Conservation (phyloP, 2,113 vertebrate species). For the Pithys albifrons region DNA sequence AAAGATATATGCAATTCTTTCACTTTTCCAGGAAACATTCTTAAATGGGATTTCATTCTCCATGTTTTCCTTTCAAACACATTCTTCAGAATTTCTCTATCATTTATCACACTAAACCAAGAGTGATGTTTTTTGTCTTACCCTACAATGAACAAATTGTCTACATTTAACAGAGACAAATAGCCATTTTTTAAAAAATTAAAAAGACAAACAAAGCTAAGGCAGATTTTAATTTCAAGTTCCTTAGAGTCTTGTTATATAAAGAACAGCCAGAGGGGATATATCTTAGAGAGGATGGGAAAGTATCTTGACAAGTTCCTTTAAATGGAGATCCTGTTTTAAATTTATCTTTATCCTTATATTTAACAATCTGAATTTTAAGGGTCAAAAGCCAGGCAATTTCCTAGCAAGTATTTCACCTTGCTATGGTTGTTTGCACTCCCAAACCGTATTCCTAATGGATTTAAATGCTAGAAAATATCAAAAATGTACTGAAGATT, state of each 20-base stretch:
- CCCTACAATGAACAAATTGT: background rate
- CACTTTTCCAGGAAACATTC: background rate
- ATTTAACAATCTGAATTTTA: background rate
- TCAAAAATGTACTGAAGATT: background rate
- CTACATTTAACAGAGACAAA: background rate
- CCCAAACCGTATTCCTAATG: background rate
- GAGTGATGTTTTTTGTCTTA: background rate
- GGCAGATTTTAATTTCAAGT: background rate
- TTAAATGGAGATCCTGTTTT: background rate
- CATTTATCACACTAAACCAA: background rate
- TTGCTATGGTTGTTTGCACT: background rate
- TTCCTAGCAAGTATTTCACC: background rate
- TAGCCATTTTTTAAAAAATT: background rate
- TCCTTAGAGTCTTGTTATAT: background rate
- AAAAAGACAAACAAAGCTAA: background rate
- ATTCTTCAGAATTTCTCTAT: background rate
- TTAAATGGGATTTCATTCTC: background rate
- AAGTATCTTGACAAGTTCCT: constrained; percentile 1
- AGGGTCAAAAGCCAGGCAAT: background rate
- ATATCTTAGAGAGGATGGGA: background rate
- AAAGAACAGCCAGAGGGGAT: background rate
- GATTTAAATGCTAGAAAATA: background rate
- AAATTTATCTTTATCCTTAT: background rate
- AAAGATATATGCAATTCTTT: background rate
- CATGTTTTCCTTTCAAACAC: background rate